Evolutionary conservation across 2,888 invertebrate species (phyloP).

Genomic region (Furcula furcula): DNA sequence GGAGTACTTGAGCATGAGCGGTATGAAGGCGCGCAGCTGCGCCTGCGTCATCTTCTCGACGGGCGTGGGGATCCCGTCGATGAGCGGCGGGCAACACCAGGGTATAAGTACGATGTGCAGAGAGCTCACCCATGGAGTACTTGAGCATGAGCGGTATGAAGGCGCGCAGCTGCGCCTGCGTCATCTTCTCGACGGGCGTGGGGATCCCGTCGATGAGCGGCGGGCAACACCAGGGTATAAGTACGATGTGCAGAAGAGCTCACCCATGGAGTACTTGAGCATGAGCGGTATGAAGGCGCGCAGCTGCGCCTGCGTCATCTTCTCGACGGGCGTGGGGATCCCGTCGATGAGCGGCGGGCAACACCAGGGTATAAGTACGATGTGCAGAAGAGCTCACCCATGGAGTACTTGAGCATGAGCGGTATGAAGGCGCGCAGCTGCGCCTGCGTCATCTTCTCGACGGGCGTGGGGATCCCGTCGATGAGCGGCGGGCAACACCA

Average conservation of each 20-base stretch:
- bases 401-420: constrained; percentile 98
- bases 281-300: constrained; percentile 98
- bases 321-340: constrained; percentile 98
- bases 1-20: constrained; percentile 98
- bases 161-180: constrained; percentile 97
- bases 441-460: constrained; percentile 99
- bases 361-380: too few species aligned
- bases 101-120: too few species aligned
- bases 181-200: constrained; percentile 99
- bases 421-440: constrained; percentile 98
- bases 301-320: constrained; percentile 99
- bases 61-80: constrained; percentile 97
- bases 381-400: too few species aligned
- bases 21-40: constrained; percentile 97
- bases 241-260: too few species aligned
- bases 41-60: constrained; percentile 99
- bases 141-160: constrained; percentile 99
- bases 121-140: constrained; percentile 90
- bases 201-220: constrained; percentile 91
- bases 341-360: constrained; percentile 83
- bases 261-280: constrained; percentile 97
- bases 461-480: constrained; percentile 98
- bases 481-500: not conserved
- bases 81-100: not conserved
- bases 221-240: too few species aligned